Base-by-base conservation (phyloP, 2,888 invertebrate species). In the Brassicogethes aeneus region DNA sequence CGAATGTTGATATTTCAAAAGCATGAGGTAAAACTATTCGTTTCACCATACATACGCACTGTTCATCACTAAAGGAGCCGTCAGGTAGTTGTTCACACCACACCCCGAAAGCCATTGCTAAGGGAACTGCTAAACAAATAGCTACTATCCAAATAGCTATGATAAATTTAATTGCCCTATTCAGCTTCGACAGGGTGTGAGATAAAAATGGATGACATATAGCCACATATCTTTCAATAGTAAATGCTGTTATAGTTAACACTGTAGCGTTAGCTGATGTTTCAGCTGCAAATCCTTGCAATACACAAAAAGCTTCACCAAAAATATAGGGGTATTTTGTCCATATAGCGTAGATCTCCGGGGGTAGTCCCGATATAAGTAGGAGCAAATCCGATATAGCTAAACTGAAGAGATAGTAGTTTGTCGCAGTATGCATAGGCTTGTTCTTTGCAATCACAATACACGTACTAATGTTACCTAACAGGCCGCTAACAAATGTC, bases 251-350 rank as follows among this genome's bases (percentile, higher is more conserved):
- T 56, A 92, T 92, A 8, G 85, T 86, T 46, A 86, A 67, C 2
- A 92, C 89, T 0, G 90, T 90, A 1, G 88, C 87, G 60, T 87
- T 86, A 14, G 85, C 82, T 1, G 85, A 83, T n/a, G 86, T 86
- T 66, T 92, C 92, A 0, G 90, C 85, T 0, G 86, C 80, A 36
- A 90, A 75, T 3, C 85, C 85, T 48, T 79, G 71, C 15, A 57
- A 42, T 7, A 49, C 42, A 65, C 91, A 92, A 51, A 86, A 79
- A 3, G 76, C 74, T 59, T 87, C 85, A 1, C 85, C 85, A 48
- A 91, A 78, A 2, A 82, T 75, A 59, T 85, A 86, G 0, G 80
- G 79, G 37, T 77, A 74, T 17, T 82, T 83, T 43, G 77, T 79
- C 86, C 86, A 87, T 34, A 84, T 73, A 46, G 73, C 73, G 61